Evolutionary conservation across 2,888 invertebrate genomes (phyloP).

Genomic region (Cantharis nigra): DNA sequence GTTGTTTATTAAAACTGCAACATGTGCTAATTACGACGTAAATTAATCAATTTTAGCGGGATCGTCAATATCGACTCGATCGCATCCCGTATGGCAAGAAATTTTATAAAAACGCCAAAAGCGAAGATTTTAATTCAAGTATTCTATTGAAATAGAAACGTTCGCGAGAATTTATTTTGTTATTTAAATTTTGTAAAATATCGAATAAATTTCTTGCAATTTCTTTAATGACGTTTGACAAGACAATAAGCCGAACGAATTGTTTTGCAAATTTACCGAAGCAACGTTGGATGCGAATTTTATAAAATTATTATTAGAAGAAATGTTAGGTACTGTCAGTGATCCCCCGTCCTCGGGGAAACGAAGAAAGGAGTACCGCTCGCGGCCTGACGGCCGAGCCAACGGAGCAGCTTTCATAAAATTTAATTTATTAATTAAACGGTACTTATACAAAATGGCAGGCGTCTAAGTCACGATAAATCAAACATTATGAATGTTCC

Average conservation of each 20-base stretch:
- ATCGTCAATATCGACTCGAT: background rate
- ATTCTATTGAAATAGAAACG: conserved; percentile 28
- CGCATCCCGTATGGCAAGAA: background rate
- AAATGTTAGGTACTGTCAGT: background rate
- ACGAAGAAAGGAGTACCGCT: no score
- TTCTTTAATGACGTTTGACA: conserved; percentile 20
- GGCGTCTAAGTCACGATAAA: background rate
- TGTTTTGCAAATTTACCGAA: conserved; percentile 11
- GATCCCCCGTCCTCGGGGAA: background rate
- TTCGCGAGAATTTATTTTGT: conserved; percentile 33
- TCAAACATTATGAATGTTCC: background rate
- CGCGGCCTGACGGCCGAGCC: no score
- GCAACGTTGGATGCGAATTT: background rate
- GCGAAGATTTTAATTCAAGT: background rate
- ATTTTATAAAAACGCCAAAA: background rate
- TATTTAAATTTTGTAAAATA: conserved; percentile 30
- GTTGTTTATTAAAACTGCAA: background rate
- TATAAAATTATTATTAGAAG: background rate
- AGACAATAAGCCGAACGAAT: conserved; percentile 19
- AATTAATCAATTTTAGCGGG: background rate
- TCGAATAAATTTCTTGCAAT: conserved; percentile 4
- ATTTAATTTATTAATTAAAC: background rate
- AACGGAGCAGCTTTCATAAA: background rate
- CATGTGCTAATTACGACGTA: background rate
- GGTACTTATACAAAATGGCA: background rate